Evolutionary conservation across 2,797 vertebrate genomes (phyloP).

Genomic region (Atherinosoma microstoma): DNA sequence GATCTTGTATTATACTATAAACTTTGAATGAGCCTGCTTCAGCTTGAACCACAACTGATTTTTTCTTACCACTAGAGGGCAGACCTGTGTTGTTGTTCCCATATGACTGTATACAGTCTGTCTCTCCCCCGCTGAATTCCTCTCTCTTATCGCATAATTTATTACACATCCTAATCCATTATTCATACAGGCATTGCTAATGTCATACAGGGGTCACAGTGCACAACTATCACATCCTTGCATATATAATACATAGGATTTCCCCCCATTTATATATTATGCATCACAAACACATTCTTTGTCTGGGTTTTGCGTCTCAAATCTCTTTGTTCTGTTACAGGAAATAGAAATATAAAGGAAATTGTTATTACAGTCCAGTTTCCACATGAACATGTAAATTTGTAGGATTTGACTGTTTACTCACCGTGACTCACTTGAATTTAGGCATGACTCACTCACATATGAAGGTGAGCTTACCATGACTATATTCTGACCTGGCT

Average conservation of each 20-base stretch:
- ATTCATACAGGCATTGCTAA: conserved; percentile 45
- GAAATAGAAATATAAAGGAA: conserved; percentile 20
- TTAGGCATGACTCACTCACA: conserved; percentile 50
- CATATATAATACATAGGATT: conserved; percentile 56
- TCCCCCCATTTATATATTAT: conserved; percentile 46
- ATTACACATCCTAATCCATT: conserved; percentile 63
- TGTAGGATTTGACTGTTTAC: conserved; percentile 43
- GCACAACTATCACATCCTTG: conserved; percentile 26
- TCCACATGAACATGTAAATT: conserved; percentile 16
- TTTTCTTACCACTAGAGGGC: conserved; percentile 68
- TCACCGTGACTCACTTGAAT: conserved; percentile 53
- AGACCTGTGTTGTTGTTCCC: conserved; percentile 32
- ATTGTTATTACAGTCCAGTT: not conserved
- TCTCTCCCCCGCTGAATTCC: conserved; percentile 18
- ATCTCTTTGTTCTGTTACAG: conserved; percentile 49
- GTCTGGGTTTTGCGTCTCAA: conserved; percentile 37
- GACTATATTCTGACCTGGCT: conserved; percentile 51
- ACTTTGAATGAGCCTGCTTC: not conserved
- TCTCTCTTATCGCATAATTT: conserved; percentile 56
- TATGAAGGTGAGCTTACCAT: conserved; percentile 31
- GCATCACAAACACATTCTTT: conserved; percentile 43
- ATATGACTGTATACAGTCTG: not conserved
- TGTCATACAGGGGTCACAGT: conserved; percentile 60
- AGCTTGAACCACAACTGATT: not conserved
- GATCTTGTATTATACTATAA: not conserved